Evolutionary conservation across 2,797 vertebrate species (phyloP), one percentile per base, ranked within the genome.

Genomic region (Lutjanus argentimaculatus): DNA sequence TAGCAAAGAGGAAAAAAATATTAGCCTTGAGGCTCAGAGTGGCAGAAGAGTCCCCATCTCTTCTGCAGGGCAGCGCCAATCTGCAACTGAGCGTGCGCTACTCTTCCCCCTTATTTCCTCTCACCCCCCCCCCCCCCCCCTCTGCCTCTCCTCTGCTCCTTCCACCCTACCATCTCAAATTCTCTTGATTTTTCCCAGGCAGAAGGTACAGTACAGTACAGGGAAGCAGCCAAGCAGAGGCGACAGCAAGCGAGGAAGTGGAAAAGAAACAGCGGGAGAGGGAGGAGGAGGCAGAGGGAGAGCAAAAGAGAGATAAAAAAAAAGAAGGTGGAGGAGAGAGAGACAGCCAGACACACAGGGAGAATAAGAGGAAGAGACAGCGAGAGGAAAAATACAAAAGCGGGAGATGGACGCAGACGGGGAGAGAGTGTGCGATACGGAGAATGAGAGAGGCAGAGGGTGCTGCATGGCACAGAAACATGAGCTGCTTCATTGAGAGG

Each of bases 181-280:
- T 36, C 51, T 79, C 61, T 71, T 48, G 17, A 17, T 74, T 48
- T 25, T 45, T 40, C 53, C n/a, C 59, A 21, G 16, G 19, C 8
- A 19, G 65, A 66, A 19, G 10, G n/a, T 68, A 57, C 48, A 69
- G 82, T 63, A 21, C 40, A 71, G 59, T 2, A 1, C 45, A 58
- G 46, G 72, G 56, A 22, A 45, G 63, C 67, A 57, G 65, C 1
- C 40, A 77, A 71, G 5, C 56, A 63, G 75, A 77, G 59, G 62
- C 71, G 72, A 85, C 76, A 88, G 76, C 48, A 17, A 17, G 49
- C 3, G 6, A 67, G 22, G 59, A 65, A 64, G 49, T 67, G 42
- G 53, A 19, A 21, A 25, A 72, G 69, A 63, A 71, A 36, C 43
- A 67, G 75, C 56, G 36, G 40, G 58, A 10, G 65, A 53, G 11